Evolutionary conservation across 2,888 invertebrate genomes (phyloP).

Genomic region (Pristionchus maxplancki): DNA sequence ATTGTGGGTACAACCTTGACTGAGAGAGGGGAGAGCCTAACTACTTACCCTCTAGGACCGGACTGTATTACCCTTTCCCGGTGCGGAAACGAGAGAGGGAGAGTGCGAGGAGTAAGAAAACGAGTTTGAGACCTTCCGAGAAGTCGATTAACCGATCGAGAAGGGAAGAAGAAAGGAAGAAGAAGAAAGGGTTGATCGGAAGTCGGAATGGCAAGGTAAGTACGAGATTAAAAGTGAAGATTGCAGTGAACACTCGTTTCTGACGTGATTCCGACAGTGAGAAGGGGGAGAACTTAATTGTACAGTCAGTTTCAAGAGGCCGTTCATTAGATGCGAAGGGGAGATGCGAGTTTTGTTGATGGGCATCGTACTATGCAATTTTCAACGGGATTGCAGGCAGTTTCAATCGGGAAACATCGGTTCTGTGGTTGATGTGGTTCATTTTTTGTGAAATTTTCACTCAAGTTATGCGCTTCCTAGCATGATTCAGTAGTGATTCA

Average conservation of each 20-base stretch:
- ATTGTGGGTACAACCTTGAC: constrained; percentile 63
- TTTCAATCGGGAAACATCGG: too few relatives aligned
- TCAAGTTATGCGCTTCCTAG: too few relatives aligned
- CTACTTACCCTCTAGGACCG: constrained; percentile 38
- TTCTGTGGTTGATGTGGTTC: too few relatives aligned
- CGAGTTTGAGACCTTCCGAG: neutral
- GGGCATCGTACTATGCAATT: neutral
- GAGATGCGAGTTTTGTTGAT: neutral
- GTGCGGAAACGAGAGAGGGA: constrained; percentile 11
- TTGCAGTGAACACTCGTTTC: constrained; percentile 24
- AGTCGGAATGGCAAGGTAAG: neutral
- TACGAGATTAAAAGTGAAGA: neutral
- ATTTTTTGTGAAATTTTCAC: too few relatives aligned
- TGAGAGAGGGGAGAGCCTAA: constrained; percentile 54
- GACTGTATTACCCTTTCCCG: constrained; percentile 16
- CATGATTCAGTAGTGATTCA: neutral
- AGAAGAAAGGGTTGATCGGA: neutral
- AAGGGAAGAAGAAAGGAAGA: neutral
- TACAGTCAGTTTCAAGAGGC: neutral
- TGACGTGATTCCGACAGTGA: neutral
- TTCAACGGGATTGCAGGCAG: neutral
- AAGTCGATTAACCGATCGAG: constrained; percentile 22
- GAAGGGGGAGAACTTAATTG: neutral
- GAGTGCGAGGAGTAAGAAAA: neutral
- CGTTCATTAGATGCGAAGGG: neutral